Conservation (phyloP, 2,888 invertebrate species). For the Lasioglossum marginatum region DNA sequence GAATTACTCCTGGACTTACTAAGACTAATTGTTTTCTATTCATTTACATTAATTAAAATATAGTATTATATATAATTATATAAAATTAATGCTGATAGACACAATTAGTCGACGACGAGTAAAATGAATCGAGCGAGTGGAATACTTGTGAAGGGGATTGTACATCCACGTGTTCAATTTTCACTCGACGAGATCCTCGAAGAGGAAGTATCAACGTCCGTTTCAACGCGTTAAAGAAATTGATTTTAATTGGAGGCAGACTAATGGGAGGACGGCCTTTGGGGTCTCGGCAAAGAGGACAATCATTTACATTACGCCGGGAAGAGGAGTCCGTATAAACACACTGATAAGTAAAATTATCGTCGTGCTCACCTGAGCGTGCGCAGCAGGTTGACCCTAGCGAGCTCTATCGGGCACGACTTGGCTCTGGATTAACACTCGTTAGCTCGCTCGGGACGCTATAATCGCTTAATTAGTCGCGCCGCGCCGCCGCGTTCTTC, state of each 20-base stretch:
- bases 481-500: slow-evolving; percentile 51
- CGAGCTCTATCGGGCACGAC: slow-evolving; percentile 61
- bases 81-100: too few relatives aligned
- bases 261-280: neutral
- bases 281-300: slow-evolving; percentile 6
- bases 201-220: neutral
- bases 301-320: slow-evolving; percentile 30
- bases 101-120: neutral
- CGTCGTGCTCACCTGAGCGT: slow-evolving; percentile 56
- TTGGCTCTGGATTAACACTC: slow-evolving; percentile 70
- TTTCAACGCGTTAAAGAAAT: slow-evolving; percentile 36
- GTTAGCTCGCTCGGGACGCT: slow-evolving; percentile 63
- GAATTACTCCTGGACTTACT: neutral
- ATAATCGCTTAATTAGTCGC: slow-evolving; percentile 73
- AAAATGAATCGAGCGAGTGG: neutral
- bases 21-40: too few relatives aligned
- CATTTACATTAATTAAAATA: too few relatives aligned
- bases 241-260: slow-evolving; percentile 47
- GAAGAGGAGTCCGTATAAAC: slow-evolving; percentile 35
- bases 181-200: neutral
- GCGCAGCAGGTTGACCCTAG: slow-evolving; percentile 61
- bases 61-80: too few relatives aligned
- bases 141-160: neutral
- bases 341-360: slow-evolving; percentile 66
- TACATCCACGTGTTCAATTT: neutral